A percentile compares a stretch with the other conserved stretches of the same genome.
Evolutionary conservation across 2,113 vertebrate genomes (phyloP).

Genomic region (Canis aureus): DNA sequence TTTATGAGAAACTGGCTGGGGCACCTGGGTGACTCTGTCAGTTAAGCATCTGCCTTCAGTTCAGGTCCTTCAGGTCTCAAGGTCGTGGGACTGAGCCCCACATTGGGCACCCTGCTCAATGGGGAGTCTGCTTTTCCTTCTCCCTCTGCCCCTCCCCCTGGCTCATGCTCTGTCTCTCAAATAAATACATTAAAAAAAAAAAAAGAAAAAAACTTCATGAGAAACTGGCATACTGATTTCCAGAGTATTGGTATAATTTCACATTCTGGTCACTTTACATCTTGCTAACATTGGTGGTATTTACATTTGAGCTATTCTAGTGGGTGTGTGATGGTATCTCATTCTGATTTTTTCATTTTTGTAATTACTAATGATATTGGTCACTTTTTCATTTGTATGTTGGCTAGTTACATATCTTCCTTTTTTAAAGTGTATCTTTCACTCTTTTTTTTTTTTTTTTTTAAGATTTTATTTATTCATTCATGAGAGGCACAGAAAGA

Average conservation of each 20-base stretch:
- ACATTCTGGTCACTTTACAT: not conserved
- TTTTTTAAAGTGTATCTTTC: not conserved
- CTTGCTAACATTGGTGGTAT: not conserved
- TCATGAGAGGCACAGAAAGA: too few relatives aligned
- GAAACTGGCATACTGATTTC: not conserved
- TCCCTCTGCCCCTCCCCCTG: not conserved
- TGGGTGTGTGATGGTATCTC: not conserved
- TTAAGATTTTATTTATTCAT: too few relatives aligned
- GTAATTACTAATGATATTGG: not conserved
- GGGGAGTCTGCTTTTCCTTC: not conserved
- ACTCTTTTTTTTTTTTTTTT: not conserved
- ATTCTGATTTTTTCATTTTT: not conserved
- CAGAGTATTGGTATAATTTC: not conserved
- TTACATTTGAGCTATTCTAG: not conserved
- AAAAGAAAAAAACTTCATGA: not conserved
- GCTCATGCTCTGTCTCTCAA: not conserved
- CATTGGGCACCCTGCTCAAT: not conserved
- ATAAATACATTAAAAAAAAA: not conserved
- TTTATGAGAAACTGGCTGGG: not conserved
- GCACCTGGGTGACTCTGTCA: not conserved
- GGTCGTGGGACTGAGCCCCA: not conserved
- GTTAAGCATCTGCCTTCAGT: not conserved
- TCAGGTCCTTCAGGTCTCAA: too few relatives aligned
- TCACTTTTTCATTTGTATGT: not conserved
- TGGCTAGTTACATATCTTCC: not conserved